Conservation (phyloP, 1,140 invertebrate genomes). For the Lethrus apterus region DNA sequence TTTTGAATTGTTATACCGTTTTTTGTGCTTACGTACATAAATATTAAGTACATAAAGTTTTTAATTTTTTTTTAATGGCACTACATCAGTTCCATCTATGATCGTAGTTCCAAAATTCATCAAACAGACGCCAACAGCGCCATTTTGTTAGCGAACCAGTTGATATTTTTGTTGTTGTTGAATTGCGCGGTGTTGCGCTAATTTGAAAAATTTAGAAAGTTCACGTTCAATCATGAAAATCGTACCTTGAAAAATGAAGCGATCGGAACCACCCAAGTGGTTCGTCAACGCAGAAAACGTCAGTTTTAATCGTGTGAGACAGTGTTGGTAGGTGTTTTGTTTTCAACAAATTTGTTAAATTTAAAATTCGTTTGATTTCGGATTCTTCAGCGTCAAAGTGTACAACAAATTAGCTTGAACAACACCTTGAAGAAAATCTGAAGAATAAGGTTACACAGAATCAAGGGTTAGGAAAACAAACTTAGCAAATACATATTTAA, state of each 20-base stretch:
- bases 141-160: constrained; percentile 6
- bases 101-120: too few species aligned
- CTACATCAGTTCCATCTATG: too few species aligned
- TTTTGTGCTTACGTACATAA: too few species aligned
- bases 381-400: too few species aligned
- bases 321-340: constrained; percentile 7
- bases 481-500: not conserved
- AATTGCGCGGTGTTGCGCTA: not conserved
- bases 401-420: too few species aligned
- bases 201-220: constrained; percentile 8
- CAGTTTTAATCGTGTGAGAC: not conserved
- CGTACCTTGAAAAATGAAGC: not conserved
- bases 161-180: constrained; percentile 1
- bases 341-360: constrained; percentile 8
- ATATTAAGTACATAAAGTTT: too few species aligned
- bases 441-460: not conserved
- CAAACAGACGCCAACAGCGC: constrained; percentile 9
- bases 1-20: too few species aligned
- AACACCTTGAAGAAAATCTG: not conserved
- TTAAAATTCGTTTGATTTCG: not conserved
- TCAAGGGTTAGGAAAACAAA: not conserved
- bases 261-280: too few species aligned
- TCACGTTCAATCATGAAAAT: not conserved
- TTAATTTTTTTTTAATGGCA: too few species aligned
- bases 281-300: not conserved